Conservation (phyloP, 2,113 vertebrate species). For the Probosciger aterrimus region DNA sequence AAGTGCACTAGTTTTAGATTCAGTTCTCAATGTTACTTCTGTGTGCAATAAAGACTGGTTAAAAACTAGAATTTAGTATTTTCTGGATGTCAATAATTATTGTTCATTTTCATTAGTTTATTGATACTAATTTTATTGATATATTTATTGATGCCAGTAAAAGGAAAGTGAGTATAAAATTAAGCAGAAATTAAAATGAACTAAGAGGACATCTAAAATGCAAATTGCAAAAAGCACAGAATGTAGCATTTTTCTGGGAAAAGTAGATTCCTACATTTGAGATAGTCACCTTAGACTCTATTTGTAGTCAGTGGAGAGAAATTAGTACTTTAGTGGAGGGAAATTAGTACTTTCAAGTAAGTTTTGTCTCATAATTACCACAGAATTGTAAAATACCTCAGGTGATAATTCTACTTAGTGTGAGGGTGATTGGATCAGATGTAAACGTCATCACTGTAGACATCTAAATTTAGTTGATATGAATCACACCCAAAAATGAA, state of each 20-base stretch:
- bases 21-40: background rate
- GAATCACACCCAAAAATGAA: background rate
- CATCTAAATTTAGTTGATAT: background rate
- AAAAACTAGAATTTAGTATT: background rate
- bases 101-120: background rate
- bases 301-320: background rate
- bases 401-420: background rate
- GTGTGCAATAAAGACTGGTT: background rate
- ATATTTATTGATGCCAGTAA: background rate
- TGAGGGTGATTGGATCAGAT: background rate
- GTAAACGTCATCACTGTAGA: background rate
- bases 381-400: background rate
- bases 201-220: background rate
- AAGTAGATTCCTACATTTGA: background rate
- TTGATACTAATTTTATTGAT: background rate
- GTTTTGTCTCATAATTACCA: background rate
- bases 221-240: background rate
- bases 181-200: background rate
- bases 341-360: background rate
- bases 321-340: background rate
- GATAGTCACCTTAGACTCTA: background rate
- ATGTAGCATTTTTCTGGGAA: background rate
- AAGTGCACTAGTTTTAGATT: background rate
- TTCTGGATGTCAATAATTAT: background rate
- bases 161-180: background rate